Percentiles rank a stretch among this genome's conserved stretches.
Conservation (phyloP, 2,113 vertebrate genomes). For the Salvelinus namaycush region DNA sequence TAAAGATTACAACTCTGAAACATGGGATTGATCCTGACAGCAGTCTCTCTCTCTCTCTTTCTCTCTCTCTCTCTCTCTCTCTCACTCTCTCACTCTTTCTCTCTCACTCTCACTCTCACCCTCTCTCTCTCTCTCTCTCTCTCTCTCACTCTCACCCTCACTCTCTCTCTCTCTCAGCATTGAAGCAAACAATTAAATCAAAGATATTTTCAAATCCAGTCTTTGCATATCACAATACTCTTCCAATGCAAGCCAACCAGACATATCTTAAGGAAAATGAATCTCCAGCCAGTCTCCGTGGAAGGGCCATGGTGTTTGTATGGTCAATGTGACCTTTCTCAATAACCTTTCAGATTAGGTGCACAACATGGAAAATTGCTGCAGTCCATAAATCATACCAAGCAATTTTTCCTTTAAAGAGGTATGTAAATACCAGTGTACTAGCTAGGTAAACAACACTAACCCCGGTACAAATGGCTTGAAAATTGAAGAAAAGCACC, state of each 20-base stretch:
- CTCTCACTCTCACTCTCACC: conserved; percentile 25
- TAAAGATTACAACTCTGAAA: conserved; percentile 76
- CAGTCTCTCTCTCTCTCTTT: conserved; percentile 30
- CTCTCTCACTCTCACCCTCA: conserved; percentile 12
- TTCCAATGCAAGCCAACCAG: conserved; percentile 82
- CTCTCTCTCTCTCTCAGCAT: conserved; percentile 13
- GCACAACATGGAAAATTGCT: conserved; percentile 96
- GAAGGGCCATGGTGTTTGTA: conserved; percentile 94
- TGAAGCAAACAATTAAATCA: conserved; percentile 56
- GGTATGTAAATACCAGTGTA: conserved; percentile 99
- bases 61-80: conserved; percentile 24
- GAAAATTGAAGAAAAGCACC: conserved; percentile 99
- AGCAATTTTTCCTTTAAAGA: conserved; percentile 96
- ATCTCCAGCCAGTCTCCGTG: conserved; percentile 92
- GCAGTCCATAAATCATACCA: conserved; percentile 98
- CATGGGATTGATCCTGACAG: conserved; percentile 76
- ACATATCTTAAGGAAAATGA: conserved; percentile 93
- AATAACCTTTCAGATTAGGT: conserved; percentile 94
- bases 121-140: conserved; percentile 19
- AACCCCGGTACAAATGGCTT: conserved; percentile 97
- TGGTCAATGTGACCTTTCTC: conserved; percentile 93
- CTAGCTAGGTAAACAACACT: conserved; percentile 99
- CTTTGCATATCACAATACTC: conserved; percentile 83
- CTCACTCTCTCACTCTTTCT: conserved; percentile 21
- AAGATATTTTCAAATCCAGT: conserved; percentile 78